Conservation (phyloP, 30 jellyfish, hydroid and myxozoan species). For the Chrysaora quinquecirrha region DNA sequence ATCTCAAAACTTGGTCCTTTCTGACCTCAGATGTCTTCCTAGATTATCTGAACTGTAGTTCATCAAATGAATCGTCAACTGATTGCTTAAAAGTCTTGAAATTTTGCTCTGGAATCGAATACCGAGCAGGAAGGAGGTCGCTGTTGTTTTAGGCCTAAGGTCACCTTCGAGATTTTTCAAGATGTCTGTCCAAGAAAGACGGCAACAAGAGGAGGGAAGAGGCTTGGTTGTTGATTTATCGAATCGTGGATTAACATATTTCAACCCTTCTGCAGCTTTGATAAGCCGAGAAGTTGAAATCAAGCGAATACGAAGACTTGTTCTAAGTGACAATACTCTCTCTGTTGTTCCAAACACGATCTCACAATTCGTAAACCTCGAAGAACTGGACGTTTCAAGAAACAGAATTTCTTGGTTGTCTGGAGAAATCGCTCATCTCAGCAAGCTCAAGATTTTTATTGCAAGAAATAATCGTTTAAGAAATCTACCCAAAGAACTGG, state of each 20-base stretch:
- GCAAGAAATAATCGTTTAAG: conserved; percentile 85
- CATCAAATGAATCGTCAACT: too few species aligned
- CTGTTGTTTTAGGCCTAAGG: too few species aligned
- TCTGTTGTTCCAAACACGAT: conserved; percentile 79
- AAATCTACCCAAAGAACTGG: conserved; percentile 86
- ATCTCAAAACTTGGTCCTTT: too few species aligned
- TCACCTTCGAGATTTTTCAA: too few species aligned
- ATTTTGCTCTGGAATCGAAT: too few species aligned
- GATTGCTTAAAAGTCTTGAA: too few species aligned
- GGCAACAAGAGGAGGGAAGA: background rate
- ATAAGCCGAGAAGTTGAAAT: conserved; percentile 47
- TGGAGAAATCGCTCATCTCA: conserved; percentile 79
- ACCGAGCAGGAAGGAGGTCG: too few species aligned
- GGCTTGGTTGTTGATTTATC: conserved; percentile 54
- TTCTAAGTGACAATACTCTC: conserved; percentile 75
- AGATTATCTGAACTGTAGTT: too few species aligned
- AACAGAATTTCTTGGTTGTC: conserved; percentile 93
- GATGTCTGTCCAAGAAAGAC: background rate
- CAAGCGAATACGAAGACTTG: conserved; percentile 57
- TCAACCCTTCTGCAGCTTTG: conserved; percentile 46
- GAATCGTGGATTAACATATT: conserved; percentile 63
- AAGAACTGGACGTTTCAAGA: conserved; percentile 92
- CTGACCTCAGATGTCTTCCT: too few species aligned
- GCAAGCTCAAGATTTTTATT: conserved; percentile 54
- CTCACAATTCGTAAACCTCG: conserved; percentile 63